Percentiles rank a stretch among this genome's conserved stretches.
Evolutionary conservation across 23 tunicate genomes (phyloP).

Genomic region (Oikopleura dioica): DNA sequence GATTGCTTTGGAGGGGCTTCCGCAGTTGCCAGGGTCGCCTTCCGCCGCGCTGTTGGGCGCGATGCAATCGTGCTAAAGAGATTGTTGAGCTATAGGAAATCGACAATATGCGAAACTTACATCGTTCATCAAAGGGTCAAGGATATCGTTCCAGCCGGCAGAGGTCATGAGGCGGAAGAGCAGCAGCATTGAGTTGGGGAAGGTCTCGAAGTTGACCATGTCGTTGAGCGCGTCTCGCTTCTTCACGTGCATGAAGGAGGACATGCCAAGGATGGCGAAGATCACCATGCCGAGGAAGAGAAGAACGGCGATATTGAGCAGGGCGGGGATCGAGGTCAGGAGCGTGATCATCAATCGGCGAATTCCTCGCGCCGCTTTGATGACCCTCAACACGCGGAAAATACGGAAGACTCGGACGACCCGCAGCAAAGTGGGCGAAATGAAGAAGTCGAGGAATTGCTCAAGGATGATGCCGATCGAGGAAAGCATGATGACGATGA

Average conservation of each 20-base stretch:
- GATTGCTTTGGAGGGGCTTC: constrained; percentile 31
- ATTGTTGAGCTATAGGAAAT: background rate
- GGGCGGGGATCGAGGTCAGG: constrained; percentile 64
- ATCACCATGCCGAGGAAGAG: constrained; percentile 51
- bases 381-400: constrained; percentile 53
- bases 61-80: background rate
- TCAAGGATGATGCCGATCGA: constrained; percentile 41
- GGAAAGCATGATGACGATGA: constrained; percentile 35
- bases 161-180: constrained; percentile 61
- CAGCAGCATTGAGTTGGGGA: constrained; percentile 44
- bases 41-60: background rate
- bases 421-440: constrained; percentile 64
- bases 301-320: constrained; percentile 63
- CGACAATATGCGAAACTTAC: constrained; percentile 18
- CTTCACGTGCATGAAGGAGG: constrained; percentile 51
- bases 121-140: constrained; percentile 65
- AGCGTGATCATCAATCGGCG: constrained; percentile 45
- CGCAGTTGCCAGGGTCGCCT: constrained; percentile 26
- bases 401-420: constrained; percentile 68
- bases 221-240: constrained; percentile 46
- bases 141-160: constrained; percentile 88
- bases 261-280: constrained; percentile 73
- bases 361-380: constrained; percentile 75
- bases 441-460: constrained; percentile 20
- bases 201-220: constrained; percentile 54